Conservation (phyloP, 92 coral and sea anemone species). For the Actinostola sp. region DNA sequence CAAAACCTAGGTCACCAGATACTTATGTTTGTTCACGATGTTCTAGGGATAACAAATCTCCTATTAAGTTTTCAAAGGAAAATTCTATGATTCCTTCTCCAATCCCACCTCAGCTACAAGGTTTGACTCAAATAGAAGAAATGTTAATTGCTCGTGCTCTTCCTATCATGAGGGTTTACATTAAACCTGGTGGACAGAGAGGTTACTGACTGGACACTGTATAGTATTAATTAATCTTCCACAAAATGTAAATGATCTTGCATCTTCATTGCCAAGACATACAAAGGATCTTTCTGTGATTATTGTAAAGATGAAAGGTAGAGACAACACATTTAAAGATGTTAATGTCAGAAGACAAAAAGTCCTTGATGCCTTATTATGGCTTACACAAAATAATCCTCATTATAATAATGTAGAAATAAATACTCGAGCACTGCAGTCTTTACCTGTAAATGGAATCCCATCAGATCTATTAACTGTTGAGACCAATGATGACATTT, state of each 20-base stretch:
- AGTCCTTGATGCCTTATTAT: conserved; percentile 51
- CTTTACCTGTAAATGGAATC: conserved; percentile 33
- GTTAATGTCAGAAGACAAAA: conserved; percentile 43
- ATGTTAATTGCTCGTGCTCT: too few species aligned
- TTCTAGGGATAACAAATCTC: too few species aligned
- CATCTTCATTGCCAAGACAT: conserved; percentile 45
- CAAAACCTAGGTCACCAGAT: too few species aligned
- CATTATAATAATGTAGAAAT: conserved; percentile 41
- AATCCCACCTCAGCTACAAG: too few species aligned
- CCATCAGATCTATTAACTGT: conserved; percentile 52
- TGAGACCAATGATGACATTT: conserved; percentile 51
- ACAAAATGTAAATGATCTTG: conserved; percentile 62
- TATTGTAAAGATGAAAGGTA: conserved; percentile 39
- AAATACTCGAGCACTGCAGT: conserved; percentile 30
- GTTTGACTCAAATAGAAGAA: too few species aligned
- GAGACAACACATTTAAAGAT: conserved; percentile 56
- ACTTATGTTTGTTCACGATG: too few species aligned
- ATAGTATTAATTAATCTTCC: conserved; percentile 67
- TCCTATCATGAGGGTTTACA: too few species aligned
- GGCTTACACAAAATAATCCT: conserved; percentile 54
- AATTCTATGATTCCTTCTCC: too few species aligned
- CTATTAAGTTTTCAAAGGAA: too few species aligned
- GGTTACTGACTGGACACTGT: conserved; percentile 75
- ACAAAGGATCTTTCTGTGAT: conserved; percentile 62
- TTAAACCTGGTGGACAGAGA: conserved; percentile 68